Percentiles rank a stretch among this genome's conserved stretches.
Conservation (phyloP, 1,140 invertebrate genomes). For the Drosophila saltans region DNA sequence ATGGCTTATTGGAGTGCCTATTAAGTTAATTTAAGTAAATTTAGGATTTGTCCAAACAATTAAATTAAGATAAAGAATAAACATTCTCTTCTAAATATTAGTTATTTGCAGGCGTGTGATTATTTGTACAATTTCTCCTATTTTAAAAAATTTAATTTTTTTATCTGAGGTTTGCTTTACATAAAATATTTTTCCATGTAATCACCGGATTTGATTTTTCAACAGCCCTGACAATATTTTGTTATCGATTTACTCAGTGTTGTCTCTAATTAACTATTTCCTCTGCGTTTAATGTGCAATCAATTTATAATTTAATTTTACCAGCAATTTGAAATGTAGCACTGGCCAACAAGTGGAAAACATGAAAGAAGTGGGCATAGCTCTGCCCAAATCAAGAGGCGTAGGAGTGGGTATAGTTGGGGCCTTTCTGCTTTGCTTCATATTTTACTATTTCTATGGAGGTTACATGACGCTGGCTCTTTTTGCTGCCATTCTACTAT, state of each 20-base stretch:
- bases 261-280: constrained; percentile 2
- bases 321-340: constrained; percentile 49
- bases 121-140: too few species aligned
- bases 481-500: constrained; percentile 87
- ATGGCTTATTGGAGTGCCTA: too few species aligned
- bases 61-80: too few species aligned
- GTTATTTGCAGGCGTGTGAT: too few species aligned
- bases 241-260: neutral
- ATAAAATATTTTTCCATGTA: too few species aligned
- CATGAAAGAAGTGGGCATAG: constrained; percentile 77
- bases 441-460: constrained; percentile 93
- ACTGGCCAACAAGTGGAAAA: constrained; percentile 32
- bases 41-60: too few species aligned
- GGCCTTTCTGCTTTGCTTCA: constrained; percentile 82
- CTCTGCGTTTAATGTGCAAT: constrained; percentile 15
- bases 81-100: too few species aligned
- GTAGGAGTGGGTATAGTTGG: constrained; percentile 65
- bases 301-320: constrained; percentile 29
- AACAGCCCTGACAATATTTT: neutral
- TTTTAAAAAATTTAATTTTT: too few species aligned
- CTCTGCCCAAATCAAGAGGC: constrained; percentile 70
- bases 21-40: too few species aligned
- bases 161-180: too few species aligned
- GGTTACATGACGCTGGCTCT: constrained; percentile 88
- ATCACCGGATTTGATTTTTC: neutral